A percentile compares a stretch with the other conserved stretches of the same genome.
phyloP scores from a whole-genome alignment of 2,888 invertebrate species.

The Ganaspis brasiliensis region DNA sequence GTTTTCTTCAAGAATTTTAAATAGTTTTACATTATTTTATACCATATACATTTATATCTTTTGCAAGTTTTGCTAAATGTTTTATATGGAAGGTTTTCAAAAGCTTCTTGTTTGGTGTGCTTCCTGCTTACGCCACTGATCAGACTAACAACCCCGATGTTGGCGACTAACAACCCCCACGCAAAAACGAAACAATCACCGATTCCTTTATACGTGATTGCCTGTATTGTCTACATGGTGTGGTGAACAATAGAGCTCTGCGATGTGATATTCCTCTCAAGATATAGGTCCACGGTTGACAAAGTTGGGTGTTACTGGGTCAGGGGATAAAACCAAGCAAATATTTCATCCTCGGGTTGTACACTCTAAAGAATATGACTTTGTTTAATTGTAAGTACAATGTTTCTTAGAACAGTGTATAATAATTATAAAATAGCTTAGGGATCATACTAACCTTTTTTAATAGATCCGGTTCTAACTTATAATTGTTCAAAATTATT shows the following conservation, averaged over 20 bases:
- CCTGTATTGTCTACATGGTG: slow-evolving; percentile 60
- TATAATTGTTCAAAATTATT: too few relatives aligned
- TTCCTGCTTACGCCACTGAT: slow-evolving; percentile 36
- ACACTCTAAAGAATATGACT: too few relatives aligned
- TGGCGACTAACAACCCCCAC: slow-evolving; percentile 56
- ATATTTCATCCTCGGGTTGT: too few relatives aligned
- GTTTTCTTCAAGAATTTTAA: too few relatives aligned
- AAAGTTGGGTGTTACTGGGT: slow-evolving; percentile 48
- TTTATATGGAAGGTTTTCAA: neutral
- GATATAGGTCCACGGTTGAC: slow-evolving; percentile 5
- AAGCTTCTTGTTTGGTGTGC: too few relatives aligned
- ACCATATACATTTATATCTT: too few relatives aligned
- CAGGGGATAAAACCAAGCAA: slow-evolving; percentile 1
- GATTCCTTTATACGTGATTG: slow-evolving; percentile 78
- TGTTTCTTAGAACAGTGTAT: too few relatives aligned
- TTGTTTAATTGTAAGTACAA: too few relatives aligned
- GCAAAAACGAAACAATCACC: slow-evolving; percentile 75
- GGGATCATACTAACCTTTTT: too few relatives aligned
- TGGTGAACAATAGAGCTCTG: slow-evolving; percentile 36
- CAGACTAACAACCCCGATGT: slow-evolving; percentile 46
- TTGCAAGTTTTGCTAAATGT: neutral
- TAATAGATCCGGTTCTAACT: too few relatives aligned
- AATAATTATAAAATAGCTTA: too few relatives aligned
- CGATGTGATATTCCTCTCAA: slow-evolving; percentile 24
- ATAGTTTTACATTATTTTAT: too few relatives aligned